Evolutionary conservation across 2,888 invertebrate genomes (phyloP).

Genomic region (Mimumesa dahlbomi): DNA sequence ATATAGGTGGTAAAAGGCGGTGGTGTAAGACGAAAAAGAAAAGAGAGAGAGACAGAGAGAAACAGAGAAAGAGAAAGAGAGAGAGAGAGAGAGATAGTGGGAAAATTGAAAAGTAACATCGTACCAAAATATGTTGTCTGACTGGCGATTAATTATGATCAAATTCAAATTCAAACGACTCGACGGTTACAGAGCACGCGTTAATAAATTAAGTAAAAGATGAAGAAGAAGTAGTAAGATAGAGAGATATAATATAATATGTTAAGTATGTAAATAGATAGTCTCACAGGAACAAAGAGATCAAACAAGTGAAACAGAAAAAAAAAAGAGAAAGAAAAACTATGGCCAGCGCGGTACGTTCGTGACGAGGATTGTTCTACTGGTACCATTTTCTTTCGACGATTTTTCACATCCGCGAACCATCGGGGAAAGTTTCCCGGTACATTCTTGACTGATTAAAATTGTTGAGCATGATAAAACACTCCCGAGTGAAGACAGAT

Average conservation of each 20-base stretch:
- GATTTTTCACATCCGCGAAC: slow-evolving; percentile 1
- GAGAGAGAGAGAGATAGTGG: not conserved
- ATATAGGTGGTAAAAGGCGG: slow-evolving; percentile 12
- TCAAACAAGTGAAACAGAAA: no score
- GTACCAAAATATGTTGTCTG: slow-evolving; percentile 16
- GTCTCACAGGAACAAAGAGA: slow-evolving; percentile 26
- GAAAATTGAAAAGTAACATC: not conserved
- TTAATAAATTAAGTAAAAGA: slow-evolving; percentile 44
- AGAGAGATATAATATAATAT: slow-evolving; percentile 19
- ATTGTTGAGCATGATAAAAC: no score
- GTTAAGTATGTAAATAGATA: slow-evolving; percentile 25
- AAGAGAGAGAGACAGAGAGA: slow-evolving; percentile 11
- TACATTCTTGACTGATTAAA: no score
- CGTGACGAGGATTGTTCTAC: slow-evolving; percentile 59
- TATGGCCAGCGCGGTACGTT: slow-evolving; percentile 54
- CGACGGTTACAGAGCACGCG: slow-evolving; percentile 61
- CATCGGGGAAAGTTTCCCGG: not conserved
- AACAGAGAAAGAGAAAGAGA: slow-evolving; percentile 6
- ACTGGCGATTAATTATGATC: slow-evolving; percentile 65
- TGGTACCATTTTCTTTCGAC: slow-evolving; percentile 19
- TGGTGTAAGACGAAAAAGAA: slow-evolving; percentile 11
- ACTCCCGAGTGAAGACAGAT: no score
- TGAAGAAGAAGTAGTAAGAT: slow-evolving; percentile 23
- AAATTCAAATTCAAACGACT: slow-evolving; percentile 53
- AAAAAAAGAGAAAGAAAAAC: slow-evolving; percentile 48